Conservation (phyloP, 2,797 vertebrate species). For the Cirrhinus mrigala region DNA sequence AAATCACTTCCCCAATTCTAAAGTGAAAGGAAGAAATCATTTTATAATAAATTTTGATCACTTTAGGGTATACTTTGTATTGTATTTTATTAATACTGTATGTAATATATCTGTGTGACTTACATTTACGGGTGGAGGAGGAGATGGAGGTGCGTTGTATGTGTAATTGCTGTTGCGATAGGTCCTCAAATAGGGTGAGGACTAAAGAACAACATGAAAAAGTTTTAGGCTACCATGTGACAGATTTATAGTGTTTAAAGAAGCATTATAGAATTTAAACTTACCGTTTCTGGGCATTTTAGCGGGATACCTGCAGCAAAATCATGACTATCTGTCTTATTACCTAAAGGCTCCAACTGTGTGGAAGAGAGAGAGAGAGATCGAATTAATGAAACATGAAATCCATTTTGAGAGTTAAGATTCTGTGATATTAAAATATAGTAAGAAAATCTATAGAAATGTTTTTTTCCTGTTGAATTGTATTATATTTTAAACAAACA, state of each 20-base stretch:
- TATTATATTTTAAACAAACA: neutral
- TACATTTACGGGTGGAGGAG: conserved; percentile 77
- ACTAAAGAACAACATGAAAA: conserved; percentile 62
- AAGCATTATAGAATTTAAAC: neutral
- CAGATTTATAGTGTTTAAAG: neutral
- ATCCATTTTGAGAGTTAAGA: neutral
- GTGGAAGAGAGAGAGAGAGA: conserved; percentile 39
- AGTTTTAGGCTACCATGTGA: conserved; percentile 4
- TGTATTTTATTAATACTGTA: neutral
- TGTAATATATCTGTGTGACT: conserved; percentile 31
- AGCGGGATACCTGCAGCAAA: conserved; percentile 73
- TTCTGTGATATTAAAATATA: neutral
- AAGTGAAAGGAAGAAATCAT: neutral
- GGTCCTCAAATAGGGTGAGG: conserved; percentile 83
- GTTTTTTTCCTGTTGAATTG: neutral
- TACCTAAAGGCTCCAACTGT: conserved; percentile 86
- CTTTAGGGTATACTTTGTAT: neutral
- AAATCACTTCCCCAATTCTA: conserved; percentile 95
- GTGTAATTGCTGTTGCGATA: conserved; percentile 83
- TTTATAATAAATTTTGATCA: neutral
- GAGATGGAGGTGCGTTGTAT: conserved; percentile 66
- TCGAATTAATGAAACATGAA: neutral
- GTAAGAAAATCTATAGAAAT: neutral
- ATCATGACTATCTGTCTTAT: conserved; percentile 84
- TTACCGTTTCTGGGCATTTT: conserved; percentile 88